Base-by-base conservation (phyloP, 2,113 vertebrate genomes). In the Chaenogobius annularis region DNA sequence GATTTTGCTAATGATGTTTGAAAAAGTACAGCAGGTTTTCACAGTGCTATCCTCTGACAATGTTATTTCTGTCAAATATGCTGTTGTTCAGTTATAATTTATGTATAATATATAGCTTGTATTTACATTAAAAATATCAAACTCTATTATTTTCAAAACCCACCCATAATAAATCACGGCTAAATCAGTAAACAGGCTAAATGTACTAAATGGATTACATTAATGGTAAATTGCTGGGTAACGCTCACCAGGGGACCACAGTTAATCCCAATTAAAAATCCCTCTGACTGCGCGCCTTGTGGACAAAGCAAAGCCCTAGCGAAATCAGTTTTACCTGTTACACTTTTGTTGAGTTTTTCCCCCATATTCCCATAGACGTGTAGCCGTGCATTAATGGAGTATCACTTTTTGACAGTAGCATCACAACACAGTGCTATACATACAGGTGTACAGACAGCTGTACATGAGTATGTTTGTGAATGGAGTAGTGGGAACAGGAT, bases 251-350 rank as follows among this genome's bases (percentile, higher is more conserved):
- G 82, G 83, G 82, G 75, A 82, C 61, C 75, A 62, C 26, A 20
- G 56, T 84, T 89, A 87, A 90, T 90, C 87, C 85, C 79, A 84
- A 86, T 85, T 85, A 83, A 76, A 85, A 85, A 88, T 78, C 76
- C 79, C 83, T 77, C 80, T 73, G 63, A 87, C 75, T 76, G 70
- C 50, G 72, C 23, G 19, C 77, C 62, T 70, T 15, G 9, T 63
- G 73, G 80, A 89, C 83, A 80, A 82, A 77, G 72, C 72, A 82
- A 75, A 83, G 73, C 70, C 68, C 77, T 15, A 31, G 67, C 81
- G 77, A 82, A 37, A 83, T 81, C 40, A 47, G 78, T 76, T 64
- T 74, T 77, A 73, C 58, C 58, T 61, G 26, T 61, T 61, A 14
- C 58, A 59, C 17, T 20, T 62, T 80, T 59, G 44, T 46, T 46